Base-by-base conservation (phyloP, 2,113 vertebrate genomes). In the Beaufortia kweichowensis region DNA sequence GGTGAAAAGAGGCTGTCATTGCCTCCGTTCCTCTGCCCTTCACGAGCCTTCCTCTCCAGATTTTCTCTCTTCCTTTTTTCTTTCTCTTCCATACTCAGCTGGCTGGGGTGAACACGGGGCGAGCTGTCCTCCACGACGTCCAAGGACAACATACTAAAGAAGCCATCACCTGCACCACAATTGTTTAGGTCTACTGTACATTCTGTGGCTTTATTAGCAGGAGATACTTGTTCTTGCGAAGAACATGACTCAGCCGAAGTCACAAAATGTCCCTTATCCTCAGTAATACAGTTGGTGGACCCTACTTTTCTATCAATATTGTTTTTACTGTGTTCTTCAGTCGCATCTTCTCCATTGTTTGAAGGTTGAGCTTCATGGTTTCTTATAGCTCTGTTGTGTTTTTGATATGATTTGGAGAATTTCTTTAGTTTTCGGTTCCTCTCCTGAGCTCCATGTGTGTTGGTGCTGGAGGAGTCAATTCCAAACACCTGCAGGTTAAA, bases 341-440 rank as follows among this genome's bases (percentile, higher is more conserved):
- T 60, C 41, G 7, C 39, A 73, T n/a, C 33, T 21, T 26, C 0
- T 29, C 11, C 55, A 12, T 39, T 29, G 10, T 60, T 19, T 5
- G 33, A 68, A 14, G 67, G 21, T 39, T 39, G 9, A 39, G 9
- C 35, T 17, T 10, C n/a, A 1, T n/a, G 69, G 0, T n/a, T 68
- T 24, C 9, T 64, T 6, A 0, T 21, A 0, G 77, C 61, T 67
- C 77, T 85, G 33, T 23, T 21, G 35, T 65, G 81, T 56, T 84
- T 91, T 85, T 91, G 92, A 90, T 94, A 95, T 0, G 85, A 89
- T 87, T 79, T 93, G 87, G 95, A 98, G 67, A 94, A 95, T 88
- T 93, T 98, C 88, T 95, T 96, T 80, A 99, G 86, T 88, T 99
- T 98, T 84, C 94, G 93, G 86, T 96, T 98, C 85, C 97, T 94